A percentile compares a stretch with the other conserved stretches of the same genome.
Conservation (phyloP, 2,113 vertebrate genomes). For the Hippoglossus stenolepis region DNA sequence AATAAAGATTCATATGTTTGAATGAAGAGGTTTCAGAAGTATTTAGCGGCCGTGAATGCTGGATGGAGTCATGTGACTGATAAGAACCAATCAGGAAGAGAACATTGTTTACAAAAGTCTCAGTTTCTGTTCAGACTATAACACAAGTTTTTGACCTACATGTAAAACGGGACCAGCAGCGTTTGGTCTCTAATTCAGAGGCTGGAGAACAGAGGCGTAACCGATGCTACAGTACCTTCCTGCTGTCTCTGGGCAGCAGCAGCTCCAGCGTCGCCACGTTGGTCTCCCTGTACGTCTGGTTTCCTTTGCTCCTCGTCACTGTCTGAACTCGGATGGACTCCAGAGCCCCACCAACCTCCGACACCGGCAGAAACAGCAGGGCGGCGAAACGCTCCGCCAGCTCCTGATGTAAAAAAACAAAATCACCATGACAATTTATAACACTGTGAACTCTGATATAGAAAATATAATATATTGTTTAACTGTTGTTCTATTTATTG, state of each 20-base stretch:
- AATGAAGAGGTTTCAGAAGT: no score
- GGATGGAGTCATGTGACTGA: no score
- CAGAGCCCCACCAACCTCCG: constrained; percentile 83
- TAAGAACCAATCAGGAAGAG: background rate
- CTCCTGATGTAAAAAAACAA: constrained; percentile 73
- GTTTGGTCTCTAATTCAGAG: no score
- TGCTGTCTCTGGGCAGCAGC: constrained; percentile 80
- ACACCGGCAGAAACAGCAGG: constrained; percentile 77
- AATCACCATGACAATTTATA: background rate
- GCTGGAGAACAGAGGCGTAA: no score
- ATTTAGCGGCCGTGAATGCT: no score
- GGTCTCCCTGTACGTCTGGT: constrained; percentile 87
- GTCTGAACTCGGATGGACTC: constrained; percentile 89
- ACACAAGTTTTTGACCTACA: no score
- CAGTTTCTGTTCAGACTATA: no score
- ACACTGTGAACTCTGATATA: no score
- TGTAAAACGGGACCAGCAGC: no score
- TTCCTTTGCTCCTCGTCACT: constrained; percentile 86
- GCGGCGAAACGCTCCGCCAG: constrained; percentile 87
- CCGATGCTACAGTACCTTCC: constrained; percentile 46
- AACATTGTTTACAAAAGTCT: no score
- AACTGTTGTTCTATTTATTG: no score
- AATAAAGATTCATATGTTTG: background rate
- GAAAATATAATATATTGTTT: no score
- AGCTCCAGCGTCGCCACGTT: constrained; percentile 90